Base-by-base conservation (phyloP, 2,888 invertebrate genomes). In the Periphyllus acericola region DNA sequence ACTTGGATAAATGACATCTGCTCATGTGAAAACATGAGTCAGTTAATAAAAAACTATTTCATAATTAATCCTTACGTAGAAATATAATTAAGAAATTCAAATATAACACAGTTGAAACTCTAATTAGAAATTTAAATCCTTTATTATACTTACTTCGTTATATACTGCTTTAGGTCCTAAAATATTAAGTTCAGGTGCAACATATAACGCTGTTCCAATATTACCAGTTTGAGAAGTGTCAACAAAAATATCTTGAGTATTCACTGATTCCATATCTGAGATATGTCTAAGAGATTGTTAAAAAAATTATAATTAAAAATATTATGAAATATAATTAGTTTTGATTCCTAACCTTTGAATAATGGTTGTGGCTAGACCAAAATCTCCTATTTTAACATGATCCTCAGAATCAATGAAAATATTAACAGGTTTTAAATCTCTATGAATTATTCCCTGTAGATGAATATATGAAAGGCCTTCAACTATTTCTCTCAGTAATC, bases 301-400 rank as follows among this genome's bases (percentile, higher is more conserved):
- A 40, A 88, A 55, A 46, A 78, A 3, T 29, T 76, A 79, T 81
- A 32, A 29, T 72, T 68, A 34, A 55, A 55, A 52, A 3, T 52
- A 60, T 36, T 19, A 25, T 55, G 29, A 36, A 1, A 79, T 60
- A 46, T 46, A 46, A 46, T 46, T 25, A n/a, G 25, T 79, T 14
- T 34, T 25, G 8, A 32, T 78, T 14, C 29, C 21, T 75, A 21
- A 87, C 87, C 87, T 81, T 75, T 87, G 87, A 81, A 87, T 91
- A 36, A 94, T 95, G 0, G 96, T 96, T 0, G 98, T 98, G 0
- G 99, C 99, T 4, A 99, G 93, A 25, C 99, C 99, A 92, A 99
- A 99, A 92, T 99, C 99, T 21, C 99, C 99, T 90, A 99, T 99
- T 93, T 99, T 99, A 1, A 97, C 98, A 91, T 97, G 97, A 92